Conservation (phyloP, 2,888 invertebrate species). For the Acleris holmiana region DNA sequence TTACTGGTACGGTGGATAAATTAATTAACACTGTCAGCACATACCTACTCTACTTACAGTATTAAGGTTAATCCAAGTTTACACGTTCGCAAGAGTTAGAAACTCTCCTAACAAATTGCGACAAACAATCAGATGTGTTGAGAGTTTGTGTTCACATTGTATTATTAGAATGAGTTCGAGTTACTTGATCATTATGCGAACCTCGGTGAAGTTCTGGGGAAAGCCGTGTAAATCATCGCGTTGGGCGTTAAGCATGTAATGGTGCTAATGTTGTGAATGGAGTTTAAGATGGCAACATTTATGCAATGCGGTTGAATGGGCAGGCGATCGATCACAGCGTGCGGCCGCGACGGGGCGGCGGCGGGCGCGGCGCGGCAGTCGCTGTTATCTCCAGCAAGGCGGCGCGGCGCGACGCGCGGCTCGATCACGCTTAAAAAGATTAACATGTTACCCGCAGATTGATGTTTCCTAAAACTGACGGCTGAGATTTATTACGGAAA, state of each 20-base stretch:
- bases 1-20: slow-evolving; percentile 52
- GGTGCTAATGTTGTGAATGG: slow-evolving; percentile 45
- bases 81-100: slow-evolving; percentile 51
- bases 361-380: slow-evolving; percentile 49
- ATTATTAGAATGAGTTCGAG: slow-evolving; percentile 38
- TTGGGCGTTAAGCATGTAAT: slow-evolving; percentile 38
- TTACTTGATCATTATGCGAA: slow-evolving; percentile 33
- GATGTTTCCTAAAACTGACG: slow-evolving; percentile 42
- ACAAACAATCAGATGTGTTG: slow-evolving; percentile 52
- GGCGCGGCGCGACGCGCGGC: slow-evolving; percentile 48
- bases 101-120: slow-evolving; percentile 61
- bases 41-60: slow-evolving; percentile 55
- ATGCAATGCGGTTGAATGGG: slow-evolving; percentile 43
- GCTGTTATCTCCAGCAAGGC: slow-evolving; percentile 58
- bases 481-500: slow-evolving; percentile 34
- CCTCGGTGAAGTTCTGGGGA: slow-evolving; percentile 2
- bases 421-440: slow-evolving; percentile 67
- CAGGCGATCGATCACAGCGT: slow-evolving; percentile 56
- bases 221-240: slow-evolving; percentile 28
- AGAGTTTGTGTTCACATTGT: slow-evolving; percentile 38
- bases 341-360: slow-evolving; percentile 34
- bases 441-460: slow-evolving; percentile 64
- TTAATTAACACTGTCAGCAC: slow-evolving; percentile 69
- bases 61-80: slow-evolving; percentile 59
- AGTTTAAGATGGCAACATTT: slow-evolving; percentile 45